phyloP scores from a whole-genome alignment of 2,113 vertebrate species.

The Gobius niger region DNA sequence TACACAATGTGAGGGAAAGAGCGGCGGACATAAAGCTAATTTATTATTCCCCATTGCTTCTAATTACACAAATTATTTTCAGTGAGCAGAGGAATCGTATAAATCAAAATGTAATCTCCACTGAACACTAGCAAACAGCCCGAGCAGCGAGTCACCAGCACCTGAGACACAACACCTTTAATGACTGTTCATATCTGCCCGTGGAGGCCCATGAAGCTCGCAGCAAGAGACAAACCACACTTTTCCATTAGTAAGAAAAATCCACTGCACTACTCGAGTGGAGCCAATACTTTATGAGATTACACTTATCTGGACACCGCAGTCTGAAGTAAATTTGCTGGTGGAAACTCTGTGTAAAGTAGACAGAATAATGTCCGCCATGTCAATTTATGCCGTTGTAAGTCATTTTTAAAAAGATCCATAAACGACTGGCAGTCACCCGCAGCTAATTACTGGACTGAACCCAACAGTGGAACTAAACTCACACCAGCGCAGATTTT shows the following conservation, averaged over 20 bases:
- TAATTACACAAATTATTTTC: not conserved
- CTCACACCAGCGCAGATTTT: constrained; percentile 4
- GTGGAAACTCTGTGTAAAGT: not conserved
- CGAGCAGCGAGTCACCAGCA: constrained; percentile 16
- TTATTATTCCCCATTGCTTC: not conserved
- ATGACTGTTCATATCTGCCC: constrained; percentile 2
- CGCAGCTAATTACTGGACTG: constrained; percentile 22
- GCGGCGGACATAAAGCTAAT: not conserved
- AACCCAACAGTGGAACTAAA: constrained; percentile 11
- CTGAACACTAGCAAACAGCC: constrained; percentile 8
- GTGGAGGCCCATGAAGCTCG: not conserved
- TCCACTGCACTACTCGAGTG: not conserved
- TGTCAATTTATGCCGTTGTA: constrained; percentile 2
- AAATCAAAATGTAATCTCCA: not conserved
- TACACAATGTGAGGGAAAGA: not conserved
- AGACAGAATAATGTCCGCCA: constrained; percentile 8
- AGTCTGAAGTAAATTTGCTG: not conserved
- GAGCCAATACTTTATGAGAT: constrained; percentile 4
- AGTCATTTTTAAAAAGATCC: constrained; percentile 35
- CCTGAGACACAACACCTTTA: constrained; percentile 14
- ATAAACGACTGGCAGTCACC: constrained; percentile 11
- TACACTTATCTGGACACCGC: not conserved
- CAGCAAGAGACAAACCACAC: not conserved
- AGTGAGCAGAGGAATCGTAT: not conserved
- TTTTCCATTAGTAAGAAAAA: constrained; percentile 1